Evolutionary conservation across 1,140 invertebrate genomes (phyloP).

Genomic region (Drosophila nasuta): DNA sequence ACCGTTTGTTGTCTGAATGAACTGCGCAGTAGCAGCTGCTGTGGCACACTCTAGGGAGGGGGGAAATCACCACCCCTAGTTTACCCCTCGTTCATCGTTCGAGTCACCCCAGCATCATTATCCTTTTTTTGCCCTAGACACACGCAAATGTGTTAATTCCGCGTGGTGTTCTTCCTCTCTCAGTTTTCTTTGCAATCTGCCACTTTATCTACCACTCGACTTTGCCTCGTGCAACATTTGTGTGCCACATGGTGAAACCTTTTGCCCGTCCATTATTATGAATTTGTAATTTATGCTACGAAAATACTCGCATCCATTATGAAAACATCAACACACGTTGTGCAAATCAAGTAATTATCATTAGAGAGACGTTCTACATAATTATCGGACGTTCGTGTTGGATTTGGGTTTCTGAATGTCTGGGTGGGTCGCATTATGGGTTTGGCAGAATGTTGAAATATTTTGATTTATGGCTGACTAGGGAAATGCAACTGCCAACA

Average conservation of each 20-base stretch:
- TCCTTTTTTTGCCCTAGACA: conserved; percentile 44
- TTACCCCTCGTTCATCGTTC: background rate
- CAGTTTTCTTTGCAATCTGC: conserved; percentile 68
- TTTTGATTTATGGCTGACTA: conserved; percentile 48
- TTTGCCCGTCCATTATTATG: conserved; percentile 37
- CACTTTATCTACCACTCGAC: conserved; percentile 65
- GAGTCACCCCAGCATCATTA: conserved; percentile 65
- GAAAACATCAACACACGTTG: conserved; percentile 79
- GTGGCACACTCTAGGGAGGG: conserved; percentile 49
- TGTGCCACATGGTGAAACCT: conserved; percentile 50
- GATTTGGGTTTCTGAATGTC: conserved; percentile 3
- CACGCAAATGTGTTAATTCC: conserved; percentile 77
- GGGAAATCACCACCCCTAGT: conserved; percentile 47
- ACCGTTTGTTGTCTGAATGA: conserved; percentile 29
- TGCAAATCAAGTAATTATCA: conserved; percentile 81
- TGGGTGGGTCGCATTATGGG: conserved; percentile 32
- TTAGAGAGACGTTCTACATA: conserved; percentile 71
- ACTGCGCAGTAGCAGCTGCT: conserved; percentile 74
- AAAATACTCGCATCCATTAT: conserved; percentile 63
- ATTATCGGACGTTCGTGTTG: conserved; percentile 60
- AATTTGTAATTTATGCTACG: conserved; percentile 70
- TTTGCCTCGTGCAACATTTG: conserved; percentile 45
- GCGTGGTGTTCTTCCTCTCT: conserved; percentile 34
- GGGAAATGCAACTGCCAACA: conserved; percentile 20
- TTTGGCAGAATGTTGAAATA: conserved; percentile 48